These are phyloP conservation scores for Odontesthes bonariensis DNA, from an alignment of 2,113 vertebrate genomes.

Conservation along the genomic window DNA sequence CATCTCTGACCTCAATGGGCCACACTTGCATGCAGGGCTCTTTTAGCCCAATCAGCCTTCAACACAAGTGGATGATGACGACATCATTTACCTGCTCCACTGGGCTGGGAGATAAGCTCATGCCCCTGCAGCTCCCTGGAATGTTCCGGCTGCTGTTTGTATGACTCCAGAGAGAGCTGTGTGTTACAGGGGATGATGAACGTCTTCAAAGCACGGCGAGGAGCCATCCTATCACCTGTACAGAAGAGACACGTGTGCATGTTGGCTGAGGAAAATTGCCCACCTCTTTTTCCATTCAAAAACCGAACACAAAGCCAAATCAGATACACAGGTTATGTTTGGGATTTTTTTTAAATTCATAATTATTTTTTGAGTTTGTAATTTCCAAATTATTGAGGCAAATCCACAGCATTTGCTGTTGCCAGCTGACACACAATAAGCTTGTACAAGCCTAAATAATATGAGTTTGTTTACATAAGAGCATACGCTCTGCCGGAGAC, in stretches of 20 bases:
- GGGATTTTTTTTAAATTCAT: neutral
- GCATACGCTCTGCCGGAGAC: neutral
- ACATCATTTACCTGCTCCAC: slow-evolving; percentile 80
- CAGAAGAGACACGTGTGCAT: slow-evolving; percentile 43
- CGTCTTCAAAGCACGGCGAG: slow-evolving; percentile 57
- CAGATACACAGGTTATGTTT: neutral
- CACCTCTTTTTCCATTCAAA: neutral
- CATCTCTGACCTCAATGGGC: slow-evolving; percentile 32
- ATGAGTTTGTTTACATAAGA: slow-evolving; percentile 9
- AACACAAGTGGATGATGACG: slow-evolving; percentile 69
- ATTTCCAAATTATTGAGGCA: neutral
- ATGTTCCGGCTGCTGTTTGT: slow-evolving; percentile 69
- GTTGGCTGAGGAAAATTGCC: slow-evolving; percentile 22
- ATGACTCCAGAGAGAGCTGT: slow-evolving; percentile 61
- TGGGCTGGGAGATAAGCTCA: slow-evolving; percentile 76
- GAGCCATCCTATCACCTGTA: slow-evolving; percentile 66
- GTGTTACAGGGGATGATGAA: slow-evolving; percentile 68
- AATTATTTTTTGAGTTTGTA: neutral
- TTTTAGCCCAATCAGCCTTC: slow-evolving; percentile 57
- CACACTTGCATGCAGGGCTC: slow-evolving; percentile 39
- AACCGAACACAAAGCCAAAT: neutral
- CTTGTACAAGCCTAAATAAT: neutral
- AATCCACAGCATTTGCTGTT: slow-evolving; percentile 3
- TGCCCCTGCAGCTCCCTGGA: slow-evolving; percentile 70
- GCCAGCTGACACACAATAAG: slow-evolving; percentile 10